Conservation (phyloP, 2,888 invertebrate species). For the Dynastes hyllus region DNA sequence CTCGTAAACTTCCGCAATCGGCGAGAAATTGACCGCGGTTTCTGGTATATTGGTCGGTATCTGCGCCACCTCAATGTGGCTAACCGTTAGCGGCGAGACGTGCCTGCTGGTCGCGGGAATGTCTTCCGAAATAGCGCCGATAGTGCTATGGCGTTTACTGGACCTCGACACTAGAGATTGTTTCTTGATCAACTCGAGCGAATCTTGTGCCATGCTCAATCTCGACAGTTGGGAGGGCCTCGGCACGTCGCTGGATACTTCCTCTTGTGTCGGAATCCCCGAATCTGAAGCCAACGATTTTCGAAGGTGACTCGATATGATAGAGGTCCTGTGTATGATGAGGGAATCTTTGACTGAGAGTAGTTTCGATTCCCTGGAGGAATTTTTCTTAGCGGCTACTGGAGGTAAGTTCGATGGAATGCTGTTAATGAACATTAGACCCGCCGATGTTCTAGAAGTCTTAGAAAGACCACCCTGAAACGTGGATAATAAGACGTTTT, state of each 20-base stretch:
- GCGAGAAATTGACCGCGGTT: conserved; percentile 50
- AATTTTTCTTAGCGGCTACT: neutral
- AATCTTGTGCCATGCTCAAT: conserved; percentile 54
- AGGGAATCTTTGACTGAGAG: conserved; percentile 47
- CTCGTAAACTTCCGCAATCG: conserved; percentile 51
- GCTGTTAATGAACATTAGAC: neutral
- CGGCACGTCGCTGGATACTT: neutral
- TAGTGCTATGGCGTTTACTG: neutral
- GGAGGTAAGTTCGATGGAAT: neutral
- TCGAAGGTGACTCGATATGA: neutral
- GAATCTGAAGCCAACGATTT: neutral
- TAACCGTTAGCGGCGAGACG: conserved; percentile 48
- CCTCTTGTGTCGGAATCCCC: neutral
- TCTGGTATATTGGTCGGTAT: conserved; percentile 49
- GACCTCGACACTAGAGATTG: conserved; percentile 46
- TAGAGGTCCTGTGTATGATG: conserved; percentile 49
- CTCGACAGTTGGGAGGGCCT: conserved; percentile 46
- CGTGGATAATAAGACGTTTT: neutral
- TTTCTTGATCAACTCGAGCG: conserved; percentile 53
- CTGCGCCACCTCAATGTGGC: conserved; percentile 61
- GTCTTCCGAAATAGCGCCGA: neutral
- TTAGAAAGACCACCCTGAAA: conserved; percentile 17
- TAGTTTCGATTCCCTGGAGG: conserved; percentile 43
- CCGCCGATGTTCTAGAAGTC: conserved; percentile 7
- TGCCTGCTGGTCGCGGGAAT: conserved; percentile 33